These are phyloP conservation scores for Chondrosia reniformis DNA, from an alignment of 37 sponge, comb jelly and placozoan genomes.

Conservation along the genomic window DNA sequence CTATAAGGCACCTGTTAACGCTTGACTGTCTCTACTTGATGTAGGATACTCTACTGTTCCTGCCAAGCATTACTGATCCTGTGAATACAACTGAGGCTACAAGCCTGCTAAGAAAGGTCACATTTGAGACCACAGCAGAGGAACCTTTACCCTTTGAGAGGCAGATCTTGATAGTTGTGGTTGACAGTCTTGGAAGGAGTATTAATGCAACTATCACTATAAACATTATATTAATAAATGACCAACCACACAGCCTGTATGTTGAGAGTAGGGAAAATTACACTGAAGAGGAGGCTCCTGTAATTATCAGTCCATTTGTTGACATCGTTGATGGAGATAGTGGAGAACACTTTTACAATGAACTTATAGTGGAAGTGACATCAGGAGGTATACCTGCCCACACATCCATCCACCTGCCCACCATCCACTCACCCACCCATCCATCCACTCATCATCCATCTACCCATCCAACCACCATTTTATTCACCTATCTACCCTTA, in stretches of 20 bases:
- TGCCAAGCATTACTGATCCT: neutral
- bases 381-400: neutral
- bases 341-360: neutral
- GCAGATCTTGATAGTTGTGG: no score
- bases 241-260: slow-evolving; percentile 25
- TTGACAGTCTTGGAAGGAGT: neutral
- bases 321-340: slow-evolving; percentile 31
- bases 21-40: no score
- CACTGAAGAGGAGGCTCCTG: slow-evolving; percentile 18
- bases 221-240: slow-evolving; percentile 31
- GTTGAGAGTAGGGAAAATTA: slow-evolving; percentile 31
- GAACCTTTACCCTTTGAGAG: no score
- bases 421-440: no score
- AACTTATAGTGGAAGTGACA: neutral
- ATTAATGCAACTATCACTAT: neutral
- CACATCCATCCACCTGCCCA: neutral
- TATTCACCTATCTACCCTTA: neutral
- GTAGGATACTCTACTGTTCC: no score
- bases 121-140: no score
- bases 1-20: no score
- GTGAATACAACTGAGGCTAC: neutral
- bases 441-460: no score
- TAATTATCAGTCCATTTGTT: slow-evolving; percentile 19
- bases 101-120: no score
- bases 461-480: no score